These are phyloP conservation scores for Acheta domesticus DNA, from an alignment of 2,888 invertebrate genomes.

Conservation along the genomic window DNA sequence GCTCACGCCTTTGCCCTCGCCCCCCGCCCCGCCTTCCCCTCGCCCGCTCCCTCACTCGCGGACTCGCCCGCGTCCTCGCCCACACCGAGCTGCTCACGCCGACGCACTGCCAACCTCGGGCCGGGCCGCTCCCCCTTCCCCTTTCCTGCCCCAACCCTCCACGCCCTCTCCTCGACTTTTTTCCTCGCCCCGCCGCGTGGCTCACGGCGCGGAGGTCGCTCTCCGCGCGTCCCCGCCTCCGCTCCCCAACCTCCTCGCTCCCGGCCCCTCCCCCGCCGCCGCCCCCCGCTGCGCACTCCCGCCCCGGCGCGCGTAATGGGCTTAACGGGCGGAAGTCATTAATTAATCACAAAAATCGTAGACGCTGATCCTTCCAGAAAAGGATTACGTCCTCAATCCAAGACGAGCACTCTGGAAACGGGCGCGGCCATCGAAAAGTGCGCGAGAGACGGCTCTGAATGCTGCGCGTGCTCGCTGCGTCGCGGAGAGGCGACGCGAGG, in stretches of 20 bases:
- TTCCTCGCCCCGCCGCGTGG: too few species aligned
- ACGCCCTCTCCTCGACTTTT: background rate
- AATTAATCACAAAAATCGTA: constrained; percentile 18
- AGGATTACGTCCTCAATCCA: constrained; percentile 2
- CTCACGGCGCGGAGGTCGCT: too few species aligned
- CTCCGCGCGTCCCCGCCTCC: too few species aligned
- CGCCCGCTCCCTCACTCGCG: background rate
- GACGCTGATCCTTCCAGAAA: constrained; percentile 10
- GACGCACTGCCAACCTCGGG: background rate
- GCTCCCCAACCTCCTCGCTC: background rate
- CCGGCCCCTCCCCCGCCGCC: background rate
- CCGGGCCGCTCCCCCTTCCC: background rate
- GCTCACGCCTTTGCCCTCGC: background rate
- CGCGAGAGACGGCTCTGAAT: too few species aligned
- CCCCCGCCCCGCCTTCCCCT: background rate
- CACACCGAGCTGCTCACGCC: background rate
- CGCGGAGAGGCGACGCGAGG: too few species aligned
- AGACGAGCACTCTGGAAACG: background rate
- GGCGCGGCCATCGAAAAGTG: background rate
- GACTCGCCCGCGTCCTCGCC: background rate
- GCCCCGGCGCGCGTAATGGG: background rate
- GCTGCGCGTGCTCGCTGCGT: too few species aligned
- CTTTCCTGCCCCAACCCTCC: background rate
- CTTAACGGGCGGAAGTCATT: constrained; percentile 18
- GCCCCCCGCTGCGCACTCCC: background rate